Evolutionary conservation across 2,888 invertebrate species (phyloP), one percentile per base, ranked within the genome.

Genomic region (Eupithecia abbreviata): DNA sequence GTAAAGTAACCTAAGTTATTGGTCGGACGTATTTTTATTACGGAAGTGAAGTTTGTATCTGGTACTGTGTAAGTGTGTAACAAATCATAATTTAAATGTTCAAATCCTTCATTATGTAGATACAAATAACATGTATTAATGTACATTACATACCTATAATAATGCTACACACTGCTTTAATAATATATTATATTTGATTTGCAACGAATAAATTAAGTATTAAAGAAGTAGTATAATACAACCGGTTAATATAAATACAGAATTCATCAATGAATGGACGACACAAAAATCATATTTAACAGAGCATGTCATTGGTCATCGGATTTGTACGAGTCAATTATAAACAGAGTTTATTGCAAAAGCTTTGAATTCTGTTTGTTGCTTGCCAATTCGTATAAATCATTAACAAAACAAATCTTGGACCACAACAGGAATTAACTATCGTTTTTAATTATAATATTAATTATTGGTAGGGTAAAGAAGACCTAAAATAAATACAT

Each of bases 221-320:
- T 15, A 51, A 15, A 15, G 5, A 51, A 51, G 49, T 45, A 45
- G 45, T 51, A 51, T 15, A 58, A 10, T 58, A 58, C 58, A 58
- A n/a, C 55, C n/a, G 55, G 30, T 30, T 6, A 55, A n/a, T 12
- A n/a, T 55, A 7, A n/a, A 55, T 55, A 18, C 10, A 18, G n/a
- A 18, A 30, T 3, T 49, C 73, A 74, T 75, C 77, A 78, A 75
- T 78, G 75, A 75, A 75, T 75, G 77, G 77, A 75, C 75, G 68
- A 70, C 70, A 72, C 68, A 51, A 6, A 72, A 30, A 47, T 42
- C 42, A 66, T 30, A 58, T 3, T 18, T 18, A 15, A 66, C 15
- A 41, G 30, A 41, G 66, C 41, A 66, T 66, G 2, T 66, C 15
- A 66, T 66, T 42, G 9, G 10, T 10, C 58, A 55, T 55, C 6